Evolutionary conservation across 2,113 vertebrate genomes (phyloP).

Genomic region (Proterorhinus semilunaris): DNA sequence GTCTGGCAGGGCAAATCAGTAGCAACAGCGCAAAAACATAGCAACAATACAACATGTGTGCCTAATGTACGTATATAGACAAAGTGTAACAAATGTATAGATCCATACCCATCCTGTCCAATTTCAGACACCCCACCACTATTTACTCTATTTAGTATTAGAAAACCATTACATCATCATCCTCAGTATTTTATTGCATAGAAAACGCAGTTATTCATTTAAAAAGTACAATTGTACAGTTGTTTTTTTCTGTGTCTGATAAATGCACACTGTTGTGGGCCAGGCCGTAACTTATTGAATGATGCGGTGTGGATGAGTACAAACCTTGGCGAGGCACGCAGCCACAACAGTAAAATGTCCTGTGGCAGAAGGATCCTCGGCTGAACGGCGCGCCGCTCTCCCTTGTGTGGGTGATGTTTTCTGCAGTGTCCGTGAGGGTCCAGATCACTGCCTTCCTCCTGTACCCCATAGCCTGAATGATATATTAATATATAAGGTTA

Average conservation of each 20-base stretch:
- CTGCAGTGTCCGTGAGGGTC: slow-evolving; percentile 4
- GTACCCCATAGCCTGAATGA: slow-evolving; percentile 31
- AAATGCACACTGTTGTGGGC: background rate
- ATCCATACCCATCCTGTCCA: background rate
- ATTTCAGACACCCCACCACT: background rate
- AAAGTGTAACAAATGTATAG: no score
- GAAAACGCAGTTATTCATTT: no score
- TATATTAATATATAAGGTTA: background rate
- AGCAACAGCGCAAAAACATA: background rate
- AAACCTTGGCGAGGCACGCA: slow-evolving; percentile 15
- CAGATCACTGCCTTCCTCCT: background rate
- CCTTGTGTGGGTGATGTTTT: slow-evolving; percentile 14
- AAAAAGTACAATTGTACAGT: background rate
- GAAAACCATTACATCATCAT: no score
- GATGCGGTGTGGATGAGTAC: slow-evolving; percentile 14
- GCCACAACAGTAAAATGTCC: slow-evolving; percentile 36
- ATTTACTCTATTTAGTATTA: no score
- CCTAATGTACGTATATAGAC: no score
- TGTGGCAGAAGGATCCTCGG: slow-evolving; percentile 48
- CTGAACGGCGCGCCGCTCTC: slow-evolving; percentile 25
- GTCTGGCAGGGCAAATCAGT: background rate
- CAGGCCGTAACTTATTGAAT: slow-evolving; percentile 7
- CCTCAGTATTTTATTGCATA: background rate
- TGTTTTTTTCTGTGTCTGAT: background rate
- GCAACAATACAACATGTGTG: background rate